A percentile compares a stretch with the other conserved stretches of the same genome.
Conservation (phyloP, 2,113 vertebrate genomes). For the Galbula dea region DNA sequence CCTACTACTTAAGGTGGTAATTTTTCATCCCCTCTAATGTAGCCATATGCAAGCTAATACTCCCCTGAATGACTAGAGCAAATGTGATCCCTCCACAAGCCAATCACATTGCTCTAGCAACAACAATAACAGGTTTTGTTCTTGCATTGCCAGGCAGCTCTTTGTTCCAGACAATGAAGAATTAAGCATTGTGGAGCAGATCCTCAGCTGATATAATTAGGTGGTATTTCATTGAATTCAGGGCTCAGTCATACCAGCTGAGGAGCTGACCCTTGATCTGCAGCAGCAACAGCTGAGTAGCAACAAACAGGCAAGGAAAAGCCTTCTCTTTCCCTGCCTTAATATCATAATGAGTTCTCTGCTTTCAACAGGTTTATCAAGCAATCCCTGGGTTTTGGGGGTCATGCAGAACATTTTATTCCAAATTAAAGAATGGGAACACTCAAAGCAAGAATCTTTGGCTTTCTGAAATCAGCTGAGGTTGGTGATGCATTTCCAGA, state of each 20-base stretch:
- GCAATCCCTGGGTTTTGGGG: background rate
- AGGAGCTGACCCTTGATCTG: background rate
- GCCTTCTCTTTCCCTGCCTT: background rate
- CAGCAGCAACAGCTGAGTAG: background rate
- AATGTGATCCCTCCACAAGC: background rate
- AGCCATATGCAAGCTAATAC: background rate
- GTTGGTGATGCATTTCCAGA: background rate
- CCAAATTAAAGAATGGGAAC: background rate
- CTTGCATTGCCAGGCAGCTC: background rate
- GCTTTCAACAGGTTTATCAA: background rate
- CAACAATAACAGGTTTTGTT: conserved; percentile 20
- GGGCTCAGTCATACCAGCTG: conserved; percentile 19
- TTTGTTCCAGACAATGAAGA: conserved; percentile 36
- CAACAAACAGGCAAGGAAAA: background rate
- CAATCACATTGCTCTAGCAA: background rate
- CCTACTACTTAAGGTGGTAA: background rate
- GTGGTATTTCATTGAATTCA: conserved; percentile 1
- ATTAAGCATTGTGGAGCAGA: conserved; percentile 33
- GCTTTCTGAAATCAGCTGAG: background rate
- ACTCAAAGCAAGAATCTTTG: background rate
- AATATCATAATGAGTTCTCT: background rate
- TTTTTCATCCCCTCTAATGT: background rate
- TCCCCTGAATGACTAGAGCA: background rate
- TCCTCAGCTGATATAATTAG: conserved; percentile 44
- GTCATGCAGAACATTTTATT: background rate